A percentile compares a stretch with the other conserved stretches of the same genome.
Evolutionary conservation across 2,888 invertebrate species (phyloP).

Genomic region (Phyllotreta striolata): DNA sequence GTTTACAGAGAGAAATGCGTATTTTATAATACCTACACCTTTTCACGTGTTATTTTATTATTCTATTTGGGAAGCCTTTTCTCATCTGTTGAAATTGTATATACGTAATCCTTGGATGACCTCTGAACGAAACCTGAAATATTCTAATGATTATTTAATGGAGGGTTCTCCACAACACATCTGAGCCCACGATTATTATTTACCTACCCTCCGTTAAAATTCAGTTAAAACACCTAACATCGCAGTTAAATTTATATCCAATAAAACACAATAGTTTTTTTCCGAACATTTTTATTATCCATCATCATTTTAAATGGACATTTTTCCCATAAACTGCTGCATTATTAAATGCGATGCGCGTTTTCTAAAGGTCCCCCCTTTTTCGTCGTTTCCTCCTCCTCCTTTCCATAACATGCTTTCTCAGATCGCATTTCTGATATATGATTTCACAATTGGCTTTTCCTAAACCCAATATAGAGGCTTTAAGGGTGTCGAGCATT

Average conservation of each 20-base stretch:
- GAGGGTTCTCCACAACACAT: slow-evolving; percentile 17
- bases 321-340: too few species aligned
- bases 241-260: too few species aligned
- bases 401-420: slow-evolving; percentile 56
- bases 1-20: neutral
- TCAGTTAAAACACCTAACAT: too few species aligned
- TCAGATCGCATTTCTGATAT: slow-evolving; percentile 67
- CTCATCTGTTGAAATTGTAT: slow-evolving; percentile 22
- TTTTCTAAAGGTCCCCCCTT: slow-evolving; percentile 10
- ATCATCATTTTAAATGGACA: too few species aligned
- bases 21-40: too few species aligned
- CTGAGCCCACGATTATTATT: slow-evolving; percentile 18
- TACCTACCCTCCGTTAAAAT: slow-evolving; percentile 4
- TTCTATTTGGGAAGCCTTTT: slow-evolving; percentile 25
- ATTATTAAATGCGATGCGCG: too few species aligned
- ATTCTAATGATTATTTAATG: slow-evolving; percentile 32
- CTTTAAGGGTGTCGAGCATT: slow-evolving; percentile 70
- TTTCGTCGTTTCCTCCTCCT: slow-evolving; percentile 51
- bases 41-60: neutral
- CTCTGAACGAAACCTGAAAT: slow-evolving; percentile 21
- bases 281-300: neutral
- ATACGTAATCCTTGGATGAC: slow-evolving; percentile 26
- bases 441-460: slow-evolving; percentile 70
- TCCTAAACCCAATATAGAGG: slow-evolving; percentile 73
- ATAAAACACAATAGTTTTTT: slow-evolving; percentile 1